These are phyloP conservation scores for Typhlomys cinereus DNA, from an alignment of 2,113 vertebrate species.

Conservation along the genomic window DNA sequence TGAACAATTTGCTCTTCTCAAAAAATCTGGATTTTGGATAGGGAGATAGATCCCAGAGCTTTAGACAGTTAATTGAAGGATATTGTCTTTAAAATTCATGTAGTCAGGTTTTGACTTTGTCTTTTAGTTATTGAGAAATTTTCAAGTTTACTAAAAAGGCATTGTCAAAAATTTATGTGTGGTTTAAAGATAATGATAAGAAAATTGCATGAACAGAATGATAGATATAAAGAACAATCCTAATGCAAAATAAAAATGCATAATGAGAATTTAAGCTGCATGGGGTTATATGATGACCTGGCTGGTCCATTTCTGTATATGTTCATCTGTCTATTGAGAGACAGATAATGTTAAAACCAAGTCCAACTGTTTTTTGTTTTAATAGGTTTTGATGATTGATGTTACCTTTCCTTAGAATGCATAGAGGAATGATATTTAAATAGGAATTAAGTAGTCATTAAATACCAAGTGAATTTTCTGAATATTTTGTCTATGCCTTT, in stretches of 20 bases:
- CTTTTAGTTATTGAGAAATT: conserved; percentile 12
- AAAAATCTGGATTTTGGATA: neutral
- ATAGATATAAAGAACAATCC: conserved; percentile 29
- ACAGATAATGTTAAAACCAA: conserved; percentile 2
- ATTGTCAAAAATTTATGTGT: conserved; percentile 18
- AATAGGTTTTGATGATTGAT: conserved; percentile 57
- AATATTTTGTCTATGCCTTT: conserved; percentile 78
- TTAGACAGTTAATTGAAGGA: conserved; percentile 40
- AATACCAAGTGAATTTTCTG: conserved; percentile 73
- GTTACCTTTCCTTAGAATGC: conserved; percentile 64
- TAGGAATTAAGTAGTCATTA: conserved; percentile 75
- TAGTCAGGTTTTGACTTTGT: conserved; percentile 41
- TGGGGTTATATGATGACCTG: neutral
- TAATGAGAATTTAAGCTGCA: neutral
- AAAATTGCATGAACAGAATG: neutral
- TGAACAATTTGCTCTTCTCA: neutral
- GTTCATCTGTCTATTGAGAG: conserved; percentile 1
- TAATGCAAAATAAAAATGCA: conserved; percentile 39
- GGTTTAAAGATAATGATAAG: conserved; percentile 42
- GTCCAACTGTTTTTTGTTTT: conserved; percentile 19
- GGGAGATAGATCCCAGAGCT: neutral
- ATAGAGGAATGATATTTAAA: conserved; percentile 77
- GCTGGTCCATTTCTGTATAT: conserved; percentile 3
- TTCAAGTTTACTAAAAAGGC: conserved; percentile 38
- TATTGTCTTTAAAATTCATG: conserved; percentile 19